Evolutionary conservation across 2,797 vertebrate species (phyloP), one percentile per base, ranked within the genome.

Genomic region (Varecia variegata): DNA sequence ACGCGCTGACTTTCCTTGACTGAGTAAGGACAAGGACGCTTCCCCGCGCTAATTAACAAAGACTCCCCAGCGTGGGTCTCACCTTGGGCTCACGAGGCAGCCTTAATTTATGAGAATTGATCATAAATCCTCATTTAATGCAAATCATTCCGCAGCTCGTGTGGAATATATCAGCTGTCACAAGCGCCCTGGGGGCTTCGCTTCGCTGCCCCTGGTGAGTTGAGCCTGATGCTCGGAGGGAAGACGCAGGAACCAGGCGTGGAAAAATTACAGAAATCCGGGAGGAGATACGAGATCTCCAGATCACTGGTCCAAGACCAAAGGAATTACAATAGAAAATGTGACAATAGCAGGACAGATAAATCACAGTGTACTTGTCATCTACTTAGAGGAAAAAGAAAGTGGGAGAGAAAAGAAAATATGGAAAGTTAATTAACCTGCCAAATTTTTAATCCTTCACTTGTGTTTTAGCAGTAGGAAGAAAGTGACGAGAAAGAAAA

Each of bases 101-200:
- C 47, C 94, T 62, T 96, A 96, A 98, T 93, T 96, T 35, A 95
- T 70, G 96, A 97, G 95, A 97, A 94, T 73, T 94, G 98, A 98
- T 98, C 98, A 98, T 97, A 97, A 93, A 97, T 93, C 87, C 95
- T 96, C 84, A 94, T 96, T 98, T 97, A 94, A 83, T 54, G 94
- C 62, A 62, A 96, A 97, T 93, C 87, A 35, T 1, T 62, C 87
- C 20, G 0, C 62, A 18, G 91, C 86, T 7, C 7, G 0, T 3
- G 86, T 52, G 84, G 95, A 96, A 92, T 93, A 87, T 92, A 96
- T 93, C 3, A 98, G 90, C 95, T 96, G 94, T 96, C 96, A 97
- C 15, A 20, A 70, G 94, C 40, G 0, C 80, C 86, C 86, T 4
- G 0, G 18, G 58, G 97, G 96, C 94, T 93, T 96, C 1, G 35